phyloP scores from a whole-genome alignment of 2,888 invertebrate species.

The Mamestra brassicae region DNA sequence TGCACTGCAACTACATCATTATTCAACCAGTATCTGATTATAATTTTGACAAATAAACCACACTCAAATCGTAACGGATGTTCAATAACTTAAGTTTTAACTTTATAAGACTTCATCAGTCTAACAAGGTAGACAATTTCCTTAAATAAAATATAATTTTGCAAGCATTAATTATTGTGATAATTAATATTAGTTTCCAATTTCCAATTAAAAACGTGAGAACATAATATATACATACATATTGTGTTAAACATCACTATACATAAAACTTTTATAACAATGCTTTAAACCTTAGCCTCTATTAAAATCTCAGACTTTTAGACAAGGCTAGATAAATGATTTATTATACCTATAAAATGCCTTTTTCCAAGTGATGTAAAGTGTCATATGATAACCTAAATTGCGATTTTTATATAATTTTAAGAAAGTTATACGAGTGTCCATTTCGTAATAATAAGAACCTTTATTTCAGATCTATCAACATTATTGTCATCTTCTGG shows the following conservation, averaged over 20 bases:
- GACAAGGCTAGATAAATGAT: neutral
- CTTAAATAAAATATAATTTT: neutral
- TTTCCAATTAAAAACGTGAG: slow-evolving; percentile 8
- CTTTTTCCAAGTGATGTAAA: neutral
- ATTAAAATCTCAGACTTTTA: neutral
- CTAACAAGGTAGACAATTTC: neutral
- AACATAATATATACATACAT: slow-evolving; percentile 8
- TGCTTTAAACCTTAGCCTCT: slow-evolving; percentile 20
- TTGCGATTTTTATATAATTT: no score
- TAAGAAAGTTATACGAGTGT: no score
- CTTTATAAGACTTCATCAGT: no score
- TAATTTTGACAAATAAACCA: no score
- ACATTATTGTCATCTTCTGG: no score
- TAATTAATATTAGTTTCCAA: slow-evolving; percentile 2
- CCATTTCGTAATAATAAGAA: no score
- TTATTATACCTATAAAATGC: neutral
- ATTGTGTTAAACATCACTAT: slow-evolving; percentile 19
- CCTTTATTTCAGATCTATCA: no score
- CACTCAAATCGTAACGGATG: no score
- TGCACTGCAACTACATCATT: no score
- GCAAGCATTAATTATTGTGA: neutral
- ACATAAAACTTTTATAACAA: slow-evolving; percentile 6
- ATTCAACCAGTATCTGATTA: no score
- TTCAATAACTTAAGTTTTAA: no score
- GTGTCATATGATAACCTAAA: neutral